phyloP scores from a whole-genome alignment of 2,113 vertebrate species.

The Festucalex cinctus region DNA sequence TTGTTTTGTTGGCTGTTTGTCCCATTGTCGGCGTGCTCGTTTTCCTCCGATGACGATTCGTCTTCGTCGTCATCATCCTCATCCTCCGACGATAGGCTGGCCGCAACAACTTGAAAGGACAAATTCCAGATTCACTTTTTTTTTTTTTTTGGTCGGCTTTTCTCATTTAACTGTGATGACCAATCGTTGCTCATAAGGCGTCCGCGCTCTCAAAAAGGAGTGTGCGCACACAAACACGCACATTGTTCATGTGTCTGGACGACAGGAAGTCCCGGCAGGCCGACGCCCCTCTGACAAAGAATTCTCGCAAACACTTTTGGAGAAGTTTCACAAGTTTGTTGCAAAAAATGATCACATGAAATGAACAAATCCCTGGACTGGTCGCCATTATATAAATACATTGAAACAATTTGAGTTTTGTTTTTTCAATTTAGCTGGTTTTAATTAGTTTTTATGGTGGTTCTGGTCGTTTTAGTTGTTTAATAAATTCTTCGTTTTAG shows the following conservation, averaged over 20 bases:
- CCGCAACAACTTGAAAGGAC: not conserved
- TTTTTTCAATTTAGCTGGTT: too few species aligned
- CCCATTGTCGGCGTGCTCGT: not conserved
- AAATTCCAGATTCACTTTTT: not conserved
- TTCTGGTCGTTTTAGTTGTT: too few species aligned
- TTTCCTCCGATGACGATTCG: constrained; percentile 4
- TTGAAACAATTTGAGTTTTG: too few species aligned
- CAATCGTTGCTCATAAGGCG: not conserved
- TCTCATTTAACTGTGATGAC: not conserved
- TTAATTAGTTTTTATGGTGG: too few species aligned
- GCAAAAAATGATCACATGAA: not conserved
- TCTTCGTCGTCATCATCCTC: not conserved
- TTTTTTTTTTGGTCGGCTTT: too few species aligned
- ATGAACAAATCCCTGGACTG: too few species aligned
- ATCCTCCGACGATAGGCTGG: not conserved
- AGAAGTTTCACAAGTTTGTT: not conserved
- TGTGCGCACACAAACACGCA: too few species aligned
- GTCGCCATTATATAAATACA: too few species aligned
- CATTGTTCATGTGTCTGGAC: too few species aligned
- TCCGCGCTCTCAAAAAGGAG: too few species aligned
- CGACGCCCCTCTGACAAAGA: not conserved
- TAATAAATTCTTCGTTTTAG: too few species aligned
- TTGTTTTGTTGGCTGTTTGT: not conserved
- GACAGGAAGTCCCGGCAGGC: not conserved
- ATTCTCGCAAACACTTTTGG: not conserved